Evolutionary conservation across 1,140 invertebrate genomes (phyloP), one percentile per base, ranked within the genome.

Genomic region (Zaprionus lachaisei): DNA sequence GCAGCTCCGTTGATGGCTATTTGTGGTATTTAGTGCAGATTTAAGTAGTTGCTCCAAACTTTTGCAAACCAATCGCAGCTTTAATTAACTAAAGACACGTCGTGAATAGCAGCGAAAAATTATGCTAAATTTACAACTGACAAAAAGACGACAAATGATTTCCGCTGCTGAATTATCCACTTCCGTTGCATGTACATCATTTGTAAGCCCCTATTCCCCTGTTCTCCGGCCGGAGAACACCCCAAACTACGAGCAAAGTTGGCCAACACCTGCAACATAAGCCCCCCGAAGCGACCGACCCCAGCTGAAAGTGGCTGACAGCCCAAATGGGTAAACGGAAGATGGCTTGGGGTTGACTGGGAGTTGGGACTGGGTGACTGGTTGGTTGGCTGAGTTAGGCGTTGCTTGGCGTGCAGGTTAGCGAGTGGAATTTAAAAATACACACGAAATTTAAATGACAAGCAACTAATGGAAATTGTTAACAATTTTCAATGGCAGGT

Each of bases 401-500:
- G 31, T 72, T 37, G 2, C 41, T 24, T 47, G 41, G 41, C 41
- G 41, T 47, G 26, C n/a, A 24, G 51, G 56, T 63, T 73, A 62
- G 70, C 77, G 77, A 68, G 80, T 31, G 70, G 80, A 72, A 80
- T 68, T 86, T 77, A 68, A 82, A 79, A 82, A 77, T 77, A 67
- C 83, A 71, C 77, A 77, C 80, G 75, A 86, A 90, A 90, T 90
- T 90, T 90, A 90, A 90, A 90, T 90, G 85, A 90, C 85, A 90
- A 90, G 81, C 81, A 81, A 90, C 85, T 90, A 90, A 90, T 90
- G 86, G 85, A 89, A 85, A 90, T 85, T 90, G 81, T 83, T 77
- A 89, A 80, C 73, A 82, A 81, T 89, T 90, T 90, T 55, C 70
- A 72, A 72, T 71, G 68, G 78, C 66, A 81, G 81, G 74, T 86